phyloP scores from a whole-genome alignment of 2,113 vertebrate species.

The Melanotaenia duboulayi region DNA sequence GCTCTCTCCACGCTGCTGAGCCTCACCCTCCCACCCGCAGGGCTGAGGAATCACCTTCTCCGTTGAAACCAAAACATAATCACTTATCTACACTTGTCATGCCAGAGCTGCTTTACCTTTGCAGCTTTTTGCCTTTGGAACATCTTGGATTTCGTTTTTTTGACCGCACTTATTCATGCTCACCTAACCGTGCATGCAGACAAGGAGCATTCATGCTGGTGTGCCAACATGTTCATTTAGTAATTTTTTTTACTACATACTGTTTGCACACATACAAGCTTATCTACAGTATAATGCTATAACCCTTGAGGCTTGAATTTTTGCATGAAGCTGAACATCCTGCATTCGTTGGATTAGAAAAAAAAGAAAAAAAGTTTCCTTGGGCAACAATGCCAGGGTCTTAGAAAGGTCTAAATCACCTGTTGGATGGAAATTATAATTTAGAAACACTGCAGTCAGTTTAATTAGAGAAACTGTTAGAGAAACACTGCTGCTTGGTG shows the following conservation, averaged over 20 bases:
- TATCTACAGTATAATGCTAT: not conserved
- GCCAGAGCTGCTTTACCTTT: slow-evolving; percentile 32
- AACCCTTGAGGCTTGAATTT: slow-evolving; percentile 26
- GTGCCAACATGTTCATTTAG: not conserved
- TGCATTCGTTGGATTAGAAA: not conserved
- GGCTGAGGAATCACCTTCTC: slow-evolving; percentile 66
- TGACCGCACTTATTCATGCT: slow-evolving; percentile 11
- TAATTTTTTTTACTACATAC: not conserved
- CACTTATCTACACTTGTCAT: slow-evolving; percentile 71
- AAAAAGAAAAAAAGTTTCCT: too few species aligned
- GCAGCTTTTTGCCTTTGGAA: slow-evolving; percentile 61
- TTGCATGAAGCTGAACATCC: slow-evolving; percentile 15
- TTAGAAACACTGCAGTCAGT: too few species aligned
- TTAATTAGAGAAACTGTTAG: too few species aligned
- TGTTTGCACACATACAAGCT: not conserved
- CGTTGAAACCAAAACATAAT: slow-evolving; percentile 67
- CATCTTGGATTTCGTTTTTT: slow-evolving; percentile 49
- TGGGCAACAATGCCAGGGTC: too few species aligned
- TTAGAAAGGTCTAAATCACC: too few species aligned
- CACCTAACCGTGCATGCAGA: slow-evolving; percentile 9
- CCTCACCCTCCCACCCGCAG: slow-evolving; percentile 22
- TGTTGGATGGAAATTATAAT: too few species aligned
- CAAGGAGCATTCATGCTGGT: not conserved
- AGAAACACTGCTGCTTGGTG: too few species aligned
- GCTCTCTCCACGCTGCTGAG: slow-evolving; percentile 36